A percentile compares a stretch with the other conserved stretches of the same genome.
These are phyloP conservation scores for Arge pagana DNA, from an alignment of 2,888 invertebrate species.

Conservation along the genomic window DNA sequence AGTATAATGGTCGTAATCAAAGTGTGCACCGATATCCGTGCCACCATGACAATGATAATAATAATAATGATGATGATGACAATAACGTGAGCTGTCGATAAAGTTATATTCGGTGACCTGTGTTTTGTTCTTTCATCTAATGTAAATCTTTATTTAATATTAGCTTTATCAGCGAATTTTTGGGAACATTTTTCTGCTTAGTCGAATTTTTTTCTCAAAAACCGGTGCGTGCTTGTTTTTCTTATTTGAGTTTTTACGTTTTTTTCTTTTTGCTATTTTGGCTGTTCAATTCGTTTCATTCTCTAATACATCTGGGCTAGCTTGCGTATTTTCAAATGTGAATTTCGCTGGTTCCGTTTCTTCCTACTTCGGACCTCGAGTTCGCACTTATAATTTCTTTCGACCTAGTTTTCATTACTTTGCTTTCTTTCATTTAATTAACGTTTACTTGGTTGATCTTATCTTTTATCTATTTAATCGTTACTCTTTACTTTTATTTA, in stretches of 20 bases:
- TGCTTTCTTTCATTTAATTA: slow-evolving; percentile 17
- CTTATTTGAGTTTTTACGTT: no score
- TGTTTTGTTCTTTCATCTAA: background rate
- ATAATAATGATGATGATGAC: slow-evolving; percentile 36
- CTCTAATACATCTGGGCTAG: slow-evolving; percentile 35
- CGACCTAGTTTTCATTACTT: slow-evolving; percentile 7
- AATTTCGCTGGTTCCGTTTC: slow-evolving; percentile 10
- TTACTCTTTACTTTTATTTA: slow-evolving; percentile 31
- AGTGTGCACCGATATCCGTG: slow-evolving; percentile 33
- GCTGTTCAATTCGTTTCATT: slow-evolving; percentile 25
- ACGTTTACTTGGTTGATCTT: slow-evolving; percentile 29
- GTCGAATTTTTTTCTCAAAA: no score
- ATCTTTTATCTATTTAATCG: slow-evolving; percentile 19
- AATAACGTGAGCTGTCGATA: slow-evolving; percentile 27
- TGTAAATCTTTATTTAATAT: slow-evolving; percentile 14
- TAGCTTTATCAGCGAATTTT: slow-evolving; percentile 33
- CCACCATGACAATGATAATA: slow-evolving; percentile 32
- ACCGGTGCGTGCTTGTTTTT: no score
- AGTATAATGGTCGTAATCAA: slow-evolving; percentile 27
- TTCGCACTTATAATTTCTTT: slow-evolving; percentile 13
- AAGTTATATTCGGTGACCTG: background rate
- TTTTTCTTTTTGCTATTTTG: no score
- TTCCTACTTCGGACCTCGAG: no score
- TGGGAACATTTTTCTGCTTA: slow-evolving; percentile 30
- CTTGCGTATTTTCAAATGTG: slow-evolving; percentile 31